Evolutionary conservation across 2,113 vertebrate genomes (phyloP).

Genomic region (Boleophthalmus pectinirostris): DNA sequence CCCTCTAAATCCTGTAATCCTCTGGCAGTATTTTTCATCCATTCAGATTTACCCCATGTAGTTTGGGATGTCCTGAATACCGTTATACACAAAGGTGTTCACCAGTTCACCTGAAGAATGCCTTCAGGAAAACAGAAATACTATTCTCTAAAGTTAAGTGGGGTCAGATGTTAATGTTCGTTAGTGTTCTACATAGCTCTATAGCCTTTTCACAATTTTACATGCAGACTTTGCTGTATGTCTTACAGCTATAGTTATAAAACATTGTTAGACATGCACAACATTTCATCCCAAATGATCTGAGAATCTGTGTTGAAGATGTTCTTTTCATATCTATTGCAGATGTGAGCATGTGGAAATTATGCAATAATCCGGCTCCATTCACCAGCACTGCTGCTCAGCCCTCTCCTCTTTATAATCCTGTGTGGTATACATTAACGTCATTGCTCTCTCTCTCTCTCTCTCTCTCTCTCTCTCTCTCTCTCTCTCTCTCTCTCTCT

Average conservation of each 20-base stretch:
- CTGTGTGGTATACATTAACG: constrained; percentile 55
- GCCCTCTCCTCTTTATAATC: constrained; percentile 52
- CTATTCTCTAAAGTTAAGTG: too few species aligned
- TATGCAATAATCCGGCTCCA: constrained; percentile 68
- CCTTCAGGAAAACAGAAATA: neutral
- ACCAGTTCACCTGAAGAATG: neutral
- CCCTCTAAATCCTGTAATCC: constrained; percentile 70
- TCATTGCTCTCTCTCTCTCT: constrained; percentile 28
- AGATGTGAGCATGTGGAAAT: constrained; percentile 44
- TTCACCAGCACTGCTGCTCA: constrained; percentile 51
- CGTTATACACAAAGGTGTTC: neutral
- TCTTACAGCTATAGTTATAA: neutral
- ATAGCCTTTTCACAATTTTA: too few species aligned
- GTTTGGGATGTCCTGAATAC: constrained; percentile 53
- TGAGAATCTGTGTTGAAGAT: neutral
- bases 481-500: too few species aligned
- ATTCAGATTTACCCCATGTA: constrained; percentile 37
- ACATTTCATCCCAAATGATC: neutral
- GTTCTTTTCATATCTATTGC: constrained; percentile 25
- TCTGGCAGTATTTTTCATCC: constrained; percentile 42
- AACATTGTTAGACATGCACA: neutral
- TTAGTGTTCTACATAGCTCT: neutral
- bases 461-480: too few species aligned
- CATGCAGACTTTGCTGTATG: too few species aligned
- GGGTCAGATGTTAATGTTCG: too few species aligned